Conservation (phyloP, 2,888 invertebrate species). For the Tetragonula carbonaria region DNA sequence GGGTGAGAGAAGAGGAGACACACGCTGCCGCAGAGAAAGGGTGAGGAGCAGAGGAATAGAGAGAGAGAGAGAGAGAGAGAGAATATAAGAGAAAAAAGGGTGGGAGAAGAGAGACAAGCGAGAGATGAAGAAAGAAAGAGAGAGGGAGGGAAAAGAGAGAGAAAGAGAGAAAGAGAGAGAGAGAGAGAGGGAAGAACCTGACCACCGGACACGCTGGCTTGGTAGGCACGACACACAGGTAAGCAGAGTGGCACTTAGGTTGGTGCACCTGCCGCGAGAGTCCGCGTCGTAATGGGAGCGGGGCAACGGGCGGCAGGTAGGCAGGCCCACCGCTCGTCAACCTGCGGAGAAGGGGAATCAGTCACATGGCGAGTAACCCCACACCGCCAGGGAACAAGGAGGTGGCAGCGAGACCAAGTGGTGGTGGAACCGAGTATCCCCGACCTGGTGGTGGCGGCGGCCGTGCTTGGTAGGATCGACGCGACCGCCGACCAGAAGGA, state of each 20-base stretch:
- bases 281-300: conserved; percentile 84
- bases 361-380: conserved; percentile 82
- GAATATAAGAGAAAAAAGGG: conserved; percentile 5
- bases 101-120: conserved; percentile 27
- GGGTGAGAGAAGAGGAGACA: conserved; percentile 48
- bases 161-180: conserved; percentile 41
- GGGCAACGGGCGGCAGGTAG: conserved; percentile 84
- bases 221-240: conserved; percentile 74
- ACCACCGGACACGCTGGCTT: conserved; percentile 71
- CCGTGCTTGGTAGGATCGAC: conserved; percentile 54
- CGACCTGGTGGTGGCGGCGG: conserved; percentile 57
- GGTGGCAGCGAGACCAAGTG: conserved; percentile 65
- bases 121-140: conserved; percentile 6
- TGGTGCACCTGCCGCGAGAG: conserved; percentile 84
- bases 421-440: conserved; percentile 59
- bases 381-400: conserved; percentile 65
- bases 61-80: conserved; percentile 52
- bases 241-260: conserved; percentile 81
- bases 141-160: conserved; percentile 11
- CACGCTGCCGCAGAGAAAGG: conserved; percentile 32
- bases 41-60: conserved; percentile 1
- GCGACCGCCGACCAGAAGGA: conserved; percentile 56
- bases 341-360: conserved; percentile 82
- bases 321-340: conserved; percentile 82
- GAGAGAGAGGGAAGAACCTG: conserved; percentile 70